Conservation (phyloP, 2,888 invertebrate genomes). For the Ormyrus rosae region DNA sequence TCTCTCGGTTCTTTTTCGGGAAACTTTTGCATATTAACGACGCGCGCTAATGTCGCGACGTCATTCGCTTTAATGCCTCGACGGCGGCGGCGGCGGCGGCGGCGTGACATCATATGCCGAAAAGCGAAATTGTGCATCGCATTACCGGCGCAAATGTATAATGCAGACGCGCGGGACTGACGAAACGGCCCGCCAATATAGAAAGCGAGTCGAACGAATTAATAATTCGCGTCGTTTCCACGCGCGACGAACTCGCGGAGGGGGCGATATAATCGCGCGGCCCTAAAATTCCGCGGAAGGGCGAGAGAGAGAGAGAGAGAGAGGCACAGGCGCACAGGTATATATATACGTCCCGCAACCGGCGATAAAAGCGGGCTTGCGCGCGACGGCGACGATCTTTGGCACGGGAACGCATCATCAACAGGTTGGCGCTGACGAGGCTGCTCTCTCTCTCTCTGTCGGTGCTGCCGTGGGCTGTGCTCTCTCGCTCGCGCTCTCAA, state of each 20-base stretch:
- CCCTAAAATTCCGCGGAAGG: not conserved
- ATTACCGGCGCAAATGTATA: not conserved
- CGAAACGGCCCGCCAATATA: not conserved
- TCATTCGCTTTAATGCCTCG: conserved; percentile 2
- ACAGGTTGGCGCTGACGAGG: conserved; percentile 64
- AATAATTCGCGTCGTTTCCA: not conserved
- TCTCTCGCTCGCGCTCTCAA: conserved; percentile 13
- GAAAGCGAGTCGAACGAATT: not conserved
- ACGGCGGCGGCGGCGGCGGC: not conserved
- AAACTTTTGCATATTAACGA: not conserved
- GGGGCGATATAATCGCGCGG: not conserved
- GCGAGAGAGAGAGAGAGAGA: not conserved
- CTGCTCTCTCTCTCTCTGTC: conserved; percentile 2
- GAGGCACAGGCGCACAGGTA: conserved; percentile 8
- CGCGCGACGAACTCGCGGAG: no score
- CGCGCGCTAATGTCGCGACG: conserved; percentile 7
- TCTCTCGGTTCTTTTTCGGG: not conserved
- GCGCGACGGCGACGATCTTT: conserved; percentile 53
- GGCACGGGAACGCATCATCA: conserved; percentile 60
- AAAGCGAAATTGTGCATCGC: conserved; percentile 16
- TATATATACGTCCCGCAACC: conserved; percentile 26
- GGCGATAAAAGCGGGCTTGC: conserved; percentile 29
- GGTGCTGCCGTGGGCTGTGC: not conserved
- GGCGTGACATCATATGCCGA: conserved; percentile 1
- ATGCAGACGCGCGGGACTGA: not conserved